Evolutionary conservation across 2,113 vertebrate species (phyloP).

Genomic region (Carollia perspicillata): DNA sequence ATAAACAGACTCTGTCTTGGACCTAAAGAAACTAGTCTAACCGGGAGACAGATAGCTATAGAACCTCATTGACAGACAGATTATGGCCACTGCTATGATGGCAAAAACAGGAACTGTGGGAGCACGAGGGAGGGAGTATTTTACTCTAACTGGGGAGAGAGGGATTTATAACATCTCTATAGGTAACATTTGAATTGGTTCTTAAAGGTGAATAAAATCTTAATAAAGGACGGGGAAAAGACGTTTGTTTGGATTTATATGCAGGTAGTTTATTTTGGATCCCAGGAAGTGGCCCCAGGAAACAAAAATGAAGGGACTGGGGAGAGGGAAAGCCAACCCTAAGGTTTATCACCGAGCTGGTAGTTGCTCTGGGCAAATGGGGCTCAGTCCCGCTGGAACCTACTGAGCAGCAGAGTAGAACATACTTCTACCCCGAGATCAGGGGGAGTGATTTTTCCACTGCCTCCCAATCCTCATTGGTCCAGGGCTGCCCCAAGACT

Average conservation of each 20-base stretch:
- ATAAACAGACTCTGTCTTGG: not conserved
- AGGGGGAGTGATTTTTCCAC: not conserved
- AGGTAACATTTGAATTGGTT: not conserved
- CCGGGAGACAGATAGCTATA: not conserved
- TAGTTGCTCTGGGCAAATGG: not conserved
- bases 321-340: not conserved
- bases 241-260: not conserved
- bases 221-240: not conserved
- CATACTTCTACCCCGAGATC: not conserved
- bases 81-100: fast-evolving
- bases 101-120: fast-evolving
- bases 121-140: too few species aligned
- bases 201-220: not conserved
- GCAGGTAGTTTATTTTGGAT: not conserved
- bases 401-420: not conserved
- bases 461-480: not conserved
- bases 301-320: not conserved
- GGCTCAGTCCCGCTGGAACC: not conserved
- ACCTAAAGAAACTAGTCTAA: not conserved
- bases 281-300: not conserved
- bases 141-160: not conserved
- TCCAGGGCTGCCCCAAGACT: not conserved
- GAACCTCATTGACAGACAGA: not conserved
- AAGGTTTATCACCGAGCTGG: not conserved
- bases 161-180: not conserved